phyloP scores from a whole-genome alignment of 2,888 invertebrate genomes.

The Amiota minor region DNA sequence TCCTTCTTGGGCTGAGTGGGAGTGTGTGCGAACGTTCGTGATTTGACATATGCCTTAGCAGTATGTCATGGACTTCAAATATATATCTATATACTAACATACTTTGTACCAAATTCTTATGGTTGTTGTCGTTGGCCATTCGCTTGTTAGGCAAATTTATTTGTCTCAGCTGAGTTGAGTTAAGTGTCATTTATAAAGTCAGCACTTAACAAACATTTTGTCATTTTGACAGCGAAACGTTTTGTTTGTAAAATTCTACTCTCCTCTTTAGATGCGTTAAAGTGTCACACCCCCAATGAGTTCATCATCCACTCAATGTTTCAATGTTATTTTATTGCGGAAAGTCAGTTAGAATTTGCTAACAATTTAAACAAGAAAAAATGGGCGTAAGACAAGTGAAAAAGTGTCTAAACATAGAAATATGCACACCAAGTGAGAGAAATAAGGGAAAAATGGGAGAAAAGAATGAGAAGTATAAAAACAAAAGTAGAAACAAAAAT shows the following conservation, averaged over 20 bases:
- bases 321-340: too few species aligned
- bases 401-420: conserved; percentile 53
- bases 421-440: conserved; percentile 54
- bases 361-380: background rate
- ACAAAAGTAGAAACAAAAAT: conserved; percentile 28
- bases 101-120: conserved; percentile 13
- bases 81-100: too few species aligned
- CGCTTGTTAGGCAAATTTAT: conserved; percentile 34
- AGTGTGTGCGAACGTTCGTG: too few species aligned
- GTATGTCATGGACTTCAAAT: conserved; percentile 15
- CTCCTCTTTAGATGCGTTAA: background rate
- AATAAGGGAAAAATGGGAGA: conserved; percentile 13
- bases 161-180: conserved; percentile 37
- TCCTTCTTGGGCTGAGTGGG: too few species aligned
- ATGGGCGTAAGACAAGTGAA: conserved; percentile 42
- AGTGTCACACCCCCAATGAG: background rate
- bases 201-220: conserved; percentile 60
- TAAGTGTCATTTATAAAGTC: conserved; percentile 43
- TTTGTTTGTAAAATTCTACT: conserved; percentile 2
- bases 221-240: conserved; percentile 57
- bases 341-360: too few species aligned
- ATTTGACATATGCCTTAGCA: conserved; percentile 3
- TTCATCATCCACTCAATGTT: background rate
- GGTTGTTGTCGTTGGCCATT: conserved; percentile 30
- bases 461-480: conserved; percentile 24